Conservation (phyloP, 2,888 invertebrate genomes). For the Diarsia dahlii region DNA sequence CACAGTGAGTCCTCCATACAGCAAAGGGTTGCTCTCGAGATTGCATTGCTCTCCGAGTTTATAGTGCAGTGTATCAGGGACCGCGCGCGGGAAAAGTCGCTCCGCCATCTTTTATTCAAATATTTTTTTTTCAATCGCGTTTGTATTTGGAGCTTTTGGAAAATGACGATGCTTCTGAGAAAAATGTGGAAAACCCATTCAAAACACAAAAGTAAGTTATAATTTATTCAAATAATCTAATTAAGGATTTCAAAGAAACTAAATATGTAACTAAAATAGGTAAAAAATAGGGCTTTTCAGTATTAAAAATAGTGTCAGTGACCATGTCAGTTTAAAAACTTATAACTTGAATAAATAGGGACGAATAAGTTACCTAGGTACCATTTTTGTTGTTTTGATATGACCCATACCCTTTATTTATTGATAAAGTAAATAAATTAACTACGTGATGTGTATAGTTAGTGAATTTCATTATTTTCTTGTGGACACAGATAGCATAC, state of each 20-base stretch:
- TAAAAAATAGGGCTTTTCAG: too few relatives aligned
- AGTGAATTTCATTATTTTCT: not conserved
- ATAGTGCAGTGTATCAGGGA: constrained; percentile 71
- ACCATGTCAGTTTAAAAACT: too few relatives aligned
- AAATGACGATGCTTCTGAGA: constrained; percentile 91
- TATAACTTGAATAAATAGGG: not conserved
- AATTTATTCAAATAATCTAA: not conserved
- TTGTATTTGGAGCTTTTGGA: constrained; percentile 33
- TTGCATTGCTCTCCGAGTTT: constrained; percentile 61
- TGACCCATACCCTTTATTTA: not conserved
- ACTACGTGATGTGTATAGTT: not conserved
- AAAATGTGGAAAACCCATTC: constrained; percentile 93
- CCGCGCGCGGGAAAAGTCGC: constrained; percentile 80
- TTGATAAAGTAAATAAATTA: not conserved
- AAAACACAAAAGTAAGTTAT: constrained; percentile 91
- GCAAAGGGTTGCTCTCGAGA: constrained; percentile 75
- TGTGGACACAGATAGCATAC: not conserved
- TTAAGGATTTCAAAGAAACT: not conserved
- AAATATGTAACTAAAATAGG: not conserved
- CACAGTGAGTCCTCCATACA: constrained; percentile 63
- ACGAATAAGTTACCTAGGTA: not conserved
- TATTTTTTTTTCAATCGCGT: constrained; percentile 21
- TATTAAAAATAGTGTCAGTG: too few relatives aligned
- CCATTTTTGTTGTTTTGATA: too few relatives aligned
- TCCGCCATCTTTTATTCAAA: constrained; percentile 47